These are phyloP conservation scores for Mesochorus sp. DNA, from an alignment of 2,888 invertebrate genomes.

Conservation along the genomic window DNA sequence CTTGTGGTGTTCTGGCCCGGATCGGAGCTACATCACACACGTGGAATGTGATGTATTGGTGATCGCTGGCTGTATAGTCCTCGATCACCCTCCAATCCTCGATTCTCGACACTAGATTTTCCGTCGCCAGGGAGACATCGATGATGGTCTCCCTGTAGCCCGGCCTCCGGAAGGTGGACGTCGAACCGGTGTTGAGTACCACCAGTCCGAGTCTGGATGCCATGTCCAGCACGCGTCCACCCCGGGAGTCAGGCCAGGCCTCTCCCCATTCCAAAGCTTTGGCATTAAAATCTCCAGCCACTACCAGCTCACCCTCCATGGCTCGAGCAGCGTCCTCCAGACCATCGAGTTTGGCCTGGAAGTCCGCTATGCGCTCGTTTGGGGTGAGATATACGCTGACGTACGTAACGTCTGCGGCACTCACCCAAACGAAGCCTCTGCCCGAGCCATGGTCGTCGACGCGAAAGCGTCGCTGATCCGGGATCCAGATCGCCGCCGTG, in stretches of 20 bases:
- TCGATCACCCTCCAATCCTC: conserved; percentile 45
- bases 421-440: conserved; percentile 44
- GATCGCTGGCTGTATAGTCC: conserved; percentile 61
- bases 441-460: conserved; percentile 21
- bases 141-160: no score
- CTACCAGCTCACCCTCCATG: conserved; percentile 31
- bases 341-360: conserved; percentile 32
- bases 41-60: conserved; percentile 56
- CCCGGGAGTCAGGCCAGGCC: no score
- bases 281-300: no score
- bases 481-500: conserved; percentile 54
- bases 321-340: conserved; percentile 42
- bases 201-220: no score
- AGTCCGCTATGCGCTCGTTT: conserved; percentile 46
- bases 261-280: no score
- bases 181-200: no score
- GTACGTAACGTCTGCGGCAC: conserved; percentile 8
- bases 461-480: neutral
- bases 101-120: neutral
- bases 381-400: conserved; percentile 58
- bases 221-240: no score
- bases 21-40: no score
- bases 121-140: no score
- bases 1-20: no score
- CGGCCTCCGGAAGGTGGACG: conserved; percentile 40